phyloP scores from a whole-genome alignment of 2,113 vertebrate species.

The Cyanoramphus novaezelandiae region DNA sequence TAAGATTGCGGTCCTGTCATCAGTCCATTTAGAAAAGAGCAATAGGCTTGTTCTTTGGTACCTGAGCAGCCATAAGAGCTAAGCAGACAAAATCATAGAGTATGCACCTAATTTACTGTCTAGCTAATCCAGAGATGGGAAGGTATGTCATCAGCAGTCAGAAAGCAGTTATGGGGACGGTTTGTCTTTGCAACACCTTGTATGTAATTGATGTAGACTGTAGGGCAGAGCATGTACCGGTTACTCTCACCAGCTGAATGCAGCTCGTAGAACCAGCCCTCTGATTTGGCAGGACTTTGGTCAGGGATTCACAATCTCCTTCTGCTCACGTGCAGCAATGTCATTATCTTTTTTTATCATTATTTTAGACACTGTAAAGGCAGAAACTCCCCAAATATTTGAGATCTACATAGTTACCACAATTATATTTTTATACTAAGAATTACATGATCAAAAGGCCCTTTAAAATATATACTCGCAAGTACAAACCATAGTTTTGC shows the following conservation, averaged over 20 bases:
- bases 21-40: not conserved
- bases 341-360: not conserved
- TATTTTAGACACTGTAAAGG: not conserved
- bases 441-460: not conserved
- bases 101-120: not conserved
- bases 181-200: not conserved
- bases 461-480: not conserved
- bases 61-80: not conserved
- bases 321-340: fast-evolving
- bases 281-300: fast-evolving
- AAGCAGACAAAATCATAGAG: not conserved
- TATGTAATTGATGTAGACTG: not conserved
- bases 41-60: not conserved
- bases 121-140: not conserved
- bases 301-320: not conserved
- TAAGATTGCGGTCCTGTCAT: not conserved
- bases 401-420: not conserved
- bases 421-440: not conserved
- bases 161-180: not conserved
- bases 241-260: not conserved
- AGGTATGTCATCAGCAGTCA: not conserved
- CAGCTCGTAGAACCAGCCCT: not conserved
- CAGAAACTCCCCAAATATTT: not conserved
- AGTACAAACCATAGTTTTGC: not conserved
- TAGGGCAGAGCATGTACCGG: not conserved